Base-by-base conservation (phyloP, 2,797 vertebrate genomes). In the Cyclopterus lumpus region DNA sequence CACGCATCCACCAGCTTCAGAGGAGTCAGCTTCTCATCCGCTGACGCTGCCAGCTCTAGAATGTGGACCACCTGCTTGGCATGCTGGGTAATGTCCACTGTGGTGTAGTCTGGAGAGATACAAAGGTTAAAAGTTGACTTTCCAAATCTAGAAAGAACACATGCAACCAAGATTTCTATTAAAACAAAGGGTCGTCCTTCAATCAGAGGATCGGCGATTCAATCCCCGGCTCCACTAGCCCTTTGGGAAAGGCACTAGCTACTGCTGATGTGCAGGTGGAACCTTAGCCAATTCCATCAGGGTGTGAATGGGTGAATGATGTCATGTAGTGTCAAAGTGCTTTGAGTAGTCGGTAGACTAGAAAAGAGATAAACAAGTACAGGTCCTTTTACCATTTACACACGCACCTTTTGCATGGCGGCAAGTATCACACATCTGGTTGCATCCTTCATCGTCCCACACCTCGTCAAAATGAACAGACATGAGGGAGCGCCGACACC, bases 391-490 rank as follows among this genome's bases (percentile, higher is more conserved):
- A 54, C 3, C 26, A 4, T 28, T 22, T n/a, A 54, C 3, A 22
- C n/a, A 63, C 82, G 57, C 69, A 99, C 97, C 86, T 46, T 85
- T 86, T 16, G 91, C 92, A 75, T 93, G 90, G 9, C 92, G 91
- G 90, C 98, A 99, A 62, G 95, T 94, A 42, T 99, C 98, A 83
- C 98, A 99, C 97, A 96, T 98, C 87, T 94, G 91, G 89, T 96
- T 95, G 79, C 98, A 99, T 30, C 93, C 95, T 20, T 96, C 91
- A 48, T 97, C 93, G 8, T 97, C 94, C 98, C 97, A 99, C 2
- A 97, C 96, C 90, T 99, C 97, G 71, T 99, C 97, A 67, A 99
- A 99, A 87, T 99, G 97, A 59, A 93, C 91, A 0, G 98, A 97
- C 91, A 99, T 97, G 65, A 97, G 89, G 9, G 96, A 95, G 1